phyloP scores from a whole-genome alignment of 2,888 invertebrate genomes.

The Microctonus brassicae region DNA sequence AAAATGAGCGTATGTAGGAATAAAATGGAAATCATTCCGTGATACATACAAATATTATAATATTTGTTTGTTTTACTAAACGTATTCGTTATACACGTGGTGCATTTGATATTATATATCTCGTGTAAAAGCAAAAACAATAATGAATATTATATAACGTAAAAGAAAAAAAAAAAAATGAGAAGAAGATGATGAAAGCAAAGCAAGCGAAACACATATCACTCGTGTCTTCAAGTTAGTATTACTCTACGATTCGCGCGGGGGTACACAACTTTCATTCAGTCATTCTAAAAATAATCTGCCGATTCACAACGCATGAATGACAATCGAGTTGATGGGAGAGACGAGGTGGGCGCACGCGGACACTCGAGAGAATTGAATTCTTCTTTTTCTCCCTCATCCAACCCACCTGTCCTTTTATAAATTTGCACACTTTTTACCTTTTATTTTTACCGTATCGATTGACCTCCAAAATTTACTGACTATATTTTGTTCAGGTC shows the following conservation, averaged over 20 bases:
- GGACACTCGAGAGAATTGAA: background rate
- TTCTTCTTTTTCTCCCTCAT: background rate
- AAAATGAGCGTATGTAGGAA: background rate
- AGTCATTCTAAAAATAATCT: slow-evolving; percentile 66
- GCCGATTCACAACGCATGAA: slow-evolving; percentile 67
- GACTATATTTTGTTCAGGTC: background rate
- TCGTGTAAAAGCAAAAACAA: slow-evolving; percentile 6
- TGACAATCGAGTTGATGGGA: slow-evolving; percentile 59
- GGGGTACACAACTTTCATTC: slow-evolving; percentile 67
- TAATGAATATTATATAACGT: too few species aligned
- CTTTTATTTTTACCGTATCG: background rate
- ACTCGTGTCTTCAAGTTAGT: slow-evolving; percentile 38
- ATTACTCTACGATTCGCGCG: slow-evolving; percentile 44
- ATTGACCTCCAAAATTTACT: background rate
- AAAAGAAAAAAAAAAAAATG: slow-evolving; percentile 18
- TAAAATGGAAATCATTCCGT: background rate
- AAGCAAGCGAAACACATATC: slow-evolving; percentile 33
- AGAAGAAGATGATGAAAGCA: slow-evolving; percentile 30
- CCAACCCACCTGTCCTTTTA: background rate
- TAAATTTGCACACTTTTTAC: background rate
- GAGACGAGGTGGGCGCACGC: background rate
- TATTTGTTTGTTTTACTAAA: background rate
- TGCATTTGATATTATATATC: background rate
- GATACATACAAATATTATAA: too few species aligned
- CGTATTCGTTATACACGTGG: background rate